Evolutionary conservation across 2,888 invertebrate species (phyloP), one percentile per base, ranked within the genome.

Genomic region (Stenurella melanura): DNA sequence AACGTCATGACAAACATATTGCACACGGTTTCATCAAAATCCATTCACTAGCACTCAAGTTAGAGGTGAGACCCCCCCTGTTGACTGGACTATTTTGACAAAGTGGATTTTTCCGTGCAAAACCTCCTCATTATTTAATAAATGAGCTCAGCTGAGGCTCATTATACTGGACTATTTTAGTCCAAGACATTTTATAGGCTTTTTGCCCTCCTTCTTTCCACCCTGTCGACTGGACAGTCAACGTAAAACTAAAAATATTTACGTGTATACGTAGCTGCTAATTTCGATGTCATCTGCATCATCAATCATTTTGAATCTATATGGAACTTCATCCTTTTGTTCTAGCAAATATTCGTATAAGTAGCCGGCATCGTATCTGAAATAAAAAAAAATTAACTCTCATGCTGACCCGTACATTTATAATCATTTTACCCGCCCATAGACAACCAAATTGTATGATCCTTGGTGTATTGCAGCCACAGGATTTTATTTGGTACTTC

Each of bases 301-400:
- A 7, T 87, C 84, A 12, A 94, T 89, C 42, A 91, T 81, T 3
- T 90, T 90, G 80, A 90, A 91, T 57, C 84, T 87, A 1, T 89
- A 78, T 0, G 92, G 92, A 67, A 83, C 79, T 26, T 86, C 82
- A 30, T 90, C 89, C 0, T 89, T 86, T 63, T 89, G 87, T 19
- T 90, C 89, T 50, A 91, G 90, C 26, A 85, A 85, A 82, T 91
- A 92, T 87, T 94, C 93, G 83, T 94, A 94, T 78, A 94, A 90
- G 81, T 92, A 94, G 26, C 94, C 94, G 3, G 93, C 92, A 86
- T 94, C 94, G 81, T 91, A 94, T 12, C 85, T 86, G 54, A 19
- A 80, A 80, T n/a, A 50, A n/a, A 5, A 50, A 50, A n/a, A 6
- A 15, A 50, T 0, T 50, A 50, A n/a, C 30, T 7, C 7, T 6